phyloP scores from a whole-genome alignment of 2,797 vertebrate species.

The Nothura maculosa region DNA sequence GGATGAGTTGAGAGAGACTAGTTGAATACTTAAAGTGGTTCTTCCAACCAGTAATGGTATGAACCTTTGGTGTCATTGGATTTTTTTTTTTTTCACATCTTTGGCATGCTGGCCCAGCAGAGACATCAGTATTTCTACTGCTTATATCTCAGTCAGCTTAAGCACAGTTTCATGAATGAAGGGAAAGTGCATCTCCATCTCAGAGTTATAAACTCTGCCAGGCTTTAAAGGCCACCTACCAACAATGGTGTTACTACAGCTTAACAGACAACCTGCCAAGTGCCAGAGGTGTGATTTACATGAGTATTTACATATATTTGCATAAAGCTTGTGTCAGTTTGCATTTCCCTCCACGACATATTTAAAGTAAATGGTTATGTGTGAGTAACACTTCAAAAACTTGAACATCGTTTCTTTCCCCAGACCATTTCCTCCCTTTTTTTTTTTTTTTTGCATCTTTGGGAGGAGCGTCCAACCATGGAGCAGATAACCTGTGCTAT shows the following conservation, averaged over 20 bases:
- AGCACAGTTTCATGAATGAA: not conserved
- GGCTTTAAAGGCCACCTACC: not conserved
- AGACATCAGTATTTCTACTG: not conserved
- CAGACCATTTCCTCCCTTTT: not conserved
- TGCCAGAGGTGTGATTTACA: not conserved
- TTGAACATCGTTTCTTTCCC: not conserved
- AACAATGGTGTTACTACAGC: not conserved
- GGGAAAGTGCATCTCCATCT: not conserved
- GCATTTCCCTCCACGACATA: not conserved
- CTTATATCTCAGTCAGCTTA: not conserved
- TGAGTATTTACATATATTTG: not conserved
- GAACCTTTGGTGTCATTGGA: not conserved
- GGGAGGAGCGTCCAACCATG: not conserved
- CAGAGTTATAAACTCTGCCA: not conserved
- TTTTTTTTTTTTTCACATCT: not conserved
- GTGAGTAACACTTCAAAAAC: not conserved
- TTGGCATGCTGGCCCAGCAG: not conserved
- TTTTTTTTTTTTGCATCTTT: not conserved
- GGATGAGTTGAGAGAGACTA: not conserved
- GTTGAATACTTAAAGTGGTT: rapidly evolving
- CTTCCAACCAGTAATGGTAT: not conserved
- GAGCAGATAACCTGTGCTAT: not conserved
- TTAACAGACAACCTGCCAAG: not conserved
- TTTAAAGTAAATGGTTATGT: not conserved
- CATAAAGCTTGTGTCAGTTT: not conserved